Percentiles rank a stretch among this genome's conserved stretches.
These are phyloP conservation scores for Vulpes lagopus DNA, from an alignment of 2,113 vertebrate species.

Conservation along the genomic window DNA sequence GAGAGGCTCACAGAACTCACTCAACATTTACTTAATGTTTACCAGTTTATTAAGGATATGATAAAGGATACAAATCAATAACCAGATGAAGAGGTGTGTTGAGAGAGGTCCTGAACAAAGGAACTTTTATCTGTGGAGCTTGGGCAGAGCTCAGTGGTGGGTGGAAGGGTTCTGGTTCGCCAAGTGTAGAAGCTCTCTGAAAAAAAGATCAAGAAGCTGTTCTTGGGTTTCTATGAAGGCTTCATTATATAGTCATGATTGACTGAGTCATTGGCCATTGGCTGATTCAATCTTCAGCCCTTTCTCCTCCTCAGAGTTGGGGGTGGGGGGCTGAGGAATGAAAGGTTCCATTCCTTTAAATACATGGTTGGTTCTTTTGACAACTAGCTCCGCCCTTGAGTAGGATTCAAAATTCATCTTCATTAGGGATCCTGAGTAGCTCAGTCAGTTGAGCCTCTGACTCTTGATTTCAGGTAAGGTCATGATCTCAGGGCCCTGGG, in stretches of 20 bases:
- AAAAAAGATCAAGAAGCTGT: neutral
- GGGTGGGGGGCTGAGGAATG: neutral
- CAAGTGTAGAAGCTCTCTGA: neutral
- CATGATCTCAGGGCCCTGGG: neutral
- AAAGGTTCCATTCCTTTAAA: neutral
- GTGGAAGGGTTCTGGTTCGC: neutral
- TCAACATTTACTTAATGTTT: neutral
- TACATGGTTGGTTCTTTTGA: neutral
- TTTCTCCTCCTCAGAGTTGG: neutral
- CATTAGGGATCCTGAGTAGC: neutral
- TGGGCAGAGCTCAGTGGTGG: neutral
- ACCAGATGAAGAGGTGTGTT: neutral
- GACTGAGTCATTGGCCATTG: neutral
- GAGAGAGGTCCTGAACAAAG: neutral
- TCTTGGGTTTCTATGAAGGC: neutral
- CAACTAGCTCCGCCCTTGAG: neutral
- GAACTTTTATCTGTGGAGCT: neutral
- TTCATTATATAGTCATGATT: neutral
- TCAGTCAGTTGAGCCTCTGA: neutral
- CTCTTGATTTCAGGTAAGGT: neutral
- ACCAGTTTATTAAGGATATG: neutral
- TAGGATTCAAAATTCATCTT: neutral
- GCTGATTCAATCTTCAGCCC: neutral
- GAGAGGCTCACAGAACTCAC: neutral
- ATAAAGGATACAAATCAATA: neutral